Evolutionary conservation across 2,113 vertebrate species (phyloP).

Genomic region (Rhea pennata): DNA sequence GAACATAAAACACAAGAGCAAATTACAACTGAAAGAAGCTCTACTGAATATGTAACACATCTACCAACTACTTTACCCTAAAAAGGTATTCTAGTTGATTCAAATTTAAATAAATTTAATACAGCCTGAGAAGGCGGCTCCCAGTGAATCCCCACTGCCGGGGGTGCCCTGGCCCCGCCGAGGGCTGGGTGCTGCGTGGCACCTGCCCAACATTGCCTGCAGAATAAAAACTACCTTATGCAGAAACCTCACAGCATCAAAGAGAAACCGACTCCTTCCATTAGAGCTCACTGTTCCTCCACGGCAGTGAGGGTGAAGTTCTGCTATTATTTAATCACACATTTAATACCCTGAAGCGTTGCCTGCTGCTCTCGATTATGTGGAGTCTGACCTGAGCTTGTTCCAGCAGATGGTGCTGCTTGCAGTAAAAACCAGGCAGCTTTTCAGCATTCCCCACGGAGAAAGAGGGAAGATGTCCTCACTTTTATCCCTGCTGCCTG

Average conservation of each 20-base stretch:
- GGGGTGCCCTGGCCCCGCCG: no score
- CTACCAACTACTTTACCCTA: background rate
- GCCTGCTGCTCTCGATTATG: background rate
- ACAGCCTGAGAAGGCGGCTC: no score
- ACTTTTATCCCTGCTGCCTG: background rate
- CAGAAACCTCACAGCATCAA: background rate
- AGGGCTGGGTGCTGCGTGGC: no score
- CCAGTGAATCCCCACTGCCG: no score
- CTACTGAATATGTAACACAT: background rate
- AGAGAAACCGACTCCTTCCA: background rate
- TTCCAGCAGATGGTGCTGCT: conserved; percentile 68
- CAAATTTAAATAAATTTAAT: background rate
- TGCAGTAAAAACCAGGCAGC: background rate
- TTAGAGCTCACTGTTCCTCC: background rate
- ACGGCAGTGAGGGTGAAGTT: background rate
- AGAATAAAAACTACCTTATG: background rate
- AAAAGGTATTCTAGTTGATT: background rate
- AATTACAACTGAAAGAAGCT: background rate
- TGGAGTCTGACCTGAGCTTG: background rate
- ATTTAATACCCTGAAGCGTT: background rate
- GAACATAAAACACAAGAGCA: background rate
- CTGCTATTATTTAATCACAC: background rate
- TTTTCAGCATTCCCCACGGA: background rate
- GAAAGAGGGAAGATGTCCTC: background rate
- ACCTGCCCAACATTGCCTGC: background rate